Conservation (phyloP, 2,113 vertebrate genomes). For the Pteruthius melanotis region DNA sequence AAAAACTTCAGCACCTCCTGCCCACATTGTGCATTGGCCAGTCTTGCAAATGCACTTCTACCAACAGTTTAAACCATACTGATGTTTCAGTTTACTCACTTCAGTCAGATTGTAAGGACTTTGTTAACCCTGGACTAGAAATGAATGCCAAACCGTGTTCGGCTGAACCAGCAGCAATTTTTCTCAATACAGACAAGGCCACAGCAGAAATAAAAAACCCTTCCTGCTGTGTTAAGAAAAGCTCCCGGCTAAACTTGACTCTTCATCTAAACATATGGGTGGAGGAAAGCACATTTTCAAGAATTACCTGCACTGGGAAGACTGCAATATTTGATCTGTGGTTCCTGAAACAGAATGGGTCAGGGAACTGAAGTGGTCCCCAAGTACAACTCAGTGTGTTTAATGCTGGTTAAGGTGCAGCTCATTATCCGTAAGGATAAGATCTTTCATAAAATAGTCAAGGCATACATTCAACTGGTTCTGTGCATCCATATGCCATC, state of each 20-base stretch:
- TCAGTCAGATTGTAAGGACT: not conserved
- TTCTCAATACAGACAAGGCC: not conserved
- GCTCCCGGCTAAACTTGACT: conserved; percentile 1
- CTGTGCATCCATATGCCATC: not conserved
- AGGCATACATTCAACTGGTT: not conserved
- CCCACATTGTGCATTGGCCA: not conserved
- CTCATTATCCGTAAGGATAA: not conserved
- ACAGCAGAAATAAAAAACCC: not conserved
- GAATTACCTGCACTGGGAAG: not conserved
- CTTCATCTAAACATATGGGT: not conserved
- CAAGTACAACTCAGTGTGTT: not conserved
- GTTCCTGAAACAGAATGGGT: conserved; percentile 5
- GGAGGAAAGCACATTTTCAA: not conserved
- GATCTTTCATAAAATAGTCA: not conserved
- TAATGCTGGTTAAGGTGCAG: not conserved
- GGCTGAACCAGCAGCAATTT: conserved; percentile 28
- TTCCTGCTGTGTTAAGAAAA: conserved; percentile 24
- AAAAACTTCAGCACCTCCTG: not conserved
- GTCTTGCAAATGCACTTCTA: not conserved
- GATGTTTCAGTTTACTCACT: conserved; percentile 1
- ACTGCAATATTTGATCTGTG: conserved; percentile 16
- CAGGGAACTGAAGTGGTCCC: not conserved
- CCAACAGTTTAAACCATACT: not conserved
- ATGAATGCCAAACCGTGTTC: not conserved
- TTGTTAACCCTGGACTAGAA: not conserved